These are phyloP conservation scores for Synodontis membranacea DNA, from an alignment of 2,113 vertebrate genomes.

Conservation along the genomic window DNA sequence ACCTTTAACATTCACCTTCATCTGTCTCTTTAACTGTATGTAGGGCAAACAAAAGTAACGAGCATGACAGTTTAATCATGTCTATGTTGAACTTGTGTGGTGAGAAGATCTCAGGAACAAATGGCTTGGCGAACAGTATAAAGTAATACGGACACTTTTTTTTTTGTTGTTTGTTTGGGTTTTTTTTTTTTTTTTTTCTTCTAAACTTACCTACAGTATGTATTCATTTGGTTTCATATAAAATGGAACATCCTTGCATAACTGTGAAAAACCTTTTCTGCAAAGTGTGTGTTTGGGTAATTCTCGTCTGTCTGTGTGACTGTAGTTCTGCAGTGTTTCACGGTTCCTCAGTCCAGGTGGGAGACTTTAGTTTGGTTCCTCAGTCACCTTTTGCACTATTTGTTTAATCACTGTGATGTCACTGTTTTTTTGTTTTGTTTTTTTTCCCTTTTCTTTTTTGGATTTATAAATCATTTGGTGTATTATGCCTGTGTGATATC, in stretches of 20 bases:
- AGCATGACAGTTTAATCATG: neutral
- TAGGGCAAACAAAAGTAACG: neutral
- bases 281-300: neutral
- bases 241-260: neutral
- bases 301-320: neutral
- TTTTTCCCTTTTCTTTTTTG: neutral
- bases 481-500: slow-evolving; percentile 25
- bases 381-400: slow-evolving; percentile 64
- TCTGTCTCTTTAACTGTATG: neutral
- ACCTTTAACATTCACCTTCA: neutral
- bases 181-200: neutral
- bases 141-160: neutral
- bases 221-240: neutral
- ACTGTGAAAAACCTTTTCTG: neutral
- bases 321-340: neutral
- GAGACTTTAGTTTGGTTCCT: slow-evolving; percentile 41
- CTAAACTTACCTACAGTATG: neutral
- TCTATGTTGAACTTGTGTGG: neutral
- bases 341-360: slow-evolving; percentile 29
- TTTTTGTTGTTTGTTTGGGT: too few relatives aligned
- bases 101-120: slow-evolving; percentile 18
- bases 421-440: neutral
- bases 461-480: neutral
- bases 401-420: slow-evolving; percentile 45
- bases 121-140: slow-evolving; percentile 12